Percentiles rank a stretch among this genome's conserved stretches.
Evolutionary conservation across 2,888 invertebrate genomes (phyloP).

Genomic region (Cosmorhoe ocellata): DNA sequence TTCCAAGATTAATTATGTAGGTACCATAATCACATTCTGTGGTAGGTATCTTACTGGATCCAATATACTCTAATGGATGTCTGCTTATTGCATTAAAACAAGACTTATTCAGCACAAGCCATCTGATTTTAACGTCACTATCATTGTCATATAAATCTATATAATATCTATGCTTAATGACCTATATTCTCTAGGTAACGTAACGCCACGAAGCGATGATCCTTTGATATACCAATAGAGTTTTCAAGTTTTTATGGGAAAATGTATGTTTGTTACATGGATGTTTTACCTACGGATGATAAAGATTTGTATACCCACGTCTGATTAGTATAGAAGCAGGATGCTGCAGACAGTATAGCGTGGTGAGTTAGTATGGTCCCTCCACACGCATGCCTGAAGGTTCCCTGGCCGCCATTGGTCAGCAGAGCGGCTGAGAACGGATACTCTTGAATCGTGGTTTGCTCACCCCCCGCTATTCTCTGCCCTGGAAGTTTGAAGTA

Average conservation of each 20-base stretch:
- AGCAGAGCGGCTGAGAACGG: slow-evolving; percentile 58
- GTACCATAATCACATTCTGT: no score
- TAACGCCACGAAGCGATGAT: no score
- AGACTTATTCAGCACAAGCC: background rate
- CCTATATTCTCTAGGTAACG: no score
- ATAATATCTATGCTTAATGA: no score
- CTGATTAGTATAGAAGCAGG: slow-evolving; percentile 54
- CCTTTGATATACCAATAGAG: no score
- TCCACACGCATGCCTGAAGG: slow-evolving; percentile 57
- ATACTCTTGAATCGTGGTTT: slow-evolving; percentile 43
- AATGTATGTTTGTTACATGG: no score
- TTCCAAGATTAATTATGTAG: no score
- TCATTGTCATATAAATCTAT: no score
- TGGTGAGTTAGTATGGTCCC: slow-evolving; percentile 54
- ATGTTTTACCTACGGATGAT: no score
- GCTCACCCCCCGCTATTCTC: slow-evolving; percentile 59
- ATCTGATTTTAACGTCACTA: no score
- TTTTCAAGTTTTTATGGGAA: no score
- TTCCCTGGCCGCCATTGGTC: slow-evolving; percentile 44
- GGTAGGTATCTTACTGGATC: no score
- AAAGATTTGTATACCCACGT: slow-evolving; percentile 41
- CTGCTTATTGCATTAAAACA: background rate
- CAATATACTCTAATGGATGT: background rate
- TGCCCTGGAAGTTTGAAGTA: slow-evolving; percentile 23
- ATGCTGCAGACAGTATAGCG: slow-evolving; percentile 63